Conservation (phyloP, 2,797 vertebrate genomes). For the Siniperca scherzeri region DNA sequence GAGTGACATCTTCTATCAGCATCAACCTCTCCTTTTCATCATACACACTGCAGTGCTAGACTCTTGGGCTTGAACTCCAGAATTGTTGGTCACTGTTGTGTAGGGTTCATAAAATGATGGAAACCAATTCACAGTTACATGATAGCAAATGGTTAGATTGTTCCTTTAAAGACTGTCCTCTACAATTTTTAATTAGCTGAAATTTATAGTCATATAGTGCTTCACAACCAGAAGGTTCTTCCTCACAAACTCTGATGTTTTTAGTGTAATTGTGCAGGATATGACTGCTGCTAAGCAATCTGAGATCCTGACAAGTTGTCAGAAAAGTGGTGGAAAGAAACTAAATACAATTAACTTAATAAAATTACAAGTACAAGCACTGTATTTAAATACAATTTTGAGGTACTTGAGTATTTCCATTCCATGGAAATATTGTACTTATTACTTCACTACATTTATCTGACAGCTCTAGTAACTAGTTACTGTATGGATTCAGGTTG, state of each 20-base stretch:
- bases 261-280: background rate
- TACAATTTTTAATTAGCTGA: background rate
- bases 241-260: background rate
- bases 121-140: slow-evolving; percentile 2
- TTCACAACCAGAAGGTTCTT: background rate
- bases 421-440: background rate
- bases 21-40: background rate
- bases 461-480: background rate
- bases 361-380: background rate
- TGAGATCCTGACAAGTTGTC: slow-evolving; percentile 7
- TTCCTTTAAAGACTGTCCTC: slow-evolving; percentile 1
- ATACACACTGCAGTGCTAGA: background rate
- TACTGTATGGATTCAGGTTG: background rate
- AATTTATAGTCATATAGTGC: background rate
- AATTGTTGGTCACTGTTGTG: background rate
- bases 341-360: background rate
- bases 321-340: slow-evolving; percentile 1
- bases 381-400: background rate
- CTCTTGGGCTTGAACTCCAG: background rate
- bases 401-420: background rate
- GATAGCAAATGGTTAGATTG: background rate
- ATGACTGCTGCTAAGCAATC: background rate
- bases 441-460: background rate
- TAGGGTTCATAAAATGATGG: background rate
- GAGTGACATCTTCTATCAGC: background rate